A percentile compares a stretch with the other conserved stretches of the same genome.
These are phyloP conservation scores for Zaprionus camerounensis DNA, from an alignment of 1,140 invertebrate genomes.

Conservation along the genomic window DNA sequence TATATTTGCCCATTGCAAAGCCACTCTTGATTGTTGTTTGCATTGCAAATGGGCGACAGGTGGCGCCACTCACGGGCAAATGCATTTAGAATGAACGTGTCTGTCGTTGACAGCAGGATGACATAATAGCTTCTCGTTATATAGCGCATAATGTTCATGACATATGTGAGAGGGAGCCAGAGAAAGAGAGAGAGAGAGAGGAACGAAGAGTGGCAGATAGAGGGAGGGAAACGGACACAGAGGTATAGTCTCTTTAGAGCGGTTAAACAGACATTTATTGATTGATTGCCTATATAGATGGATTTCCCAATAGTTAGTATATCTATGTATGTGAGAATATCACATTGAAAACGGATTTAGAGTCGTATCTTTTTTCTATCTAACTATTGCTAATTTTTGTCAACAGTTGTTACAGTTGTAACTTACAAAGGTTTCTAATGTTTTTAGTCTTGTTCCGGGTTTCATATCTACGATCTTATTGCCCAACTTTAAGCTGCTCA, in stretches of 20 bases:
- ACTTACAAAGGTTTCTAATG: no score
- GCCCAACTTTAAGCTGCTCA: not conserved
- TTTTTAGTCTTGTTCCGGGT: no score
- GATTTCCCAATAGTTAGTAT: not conserved
- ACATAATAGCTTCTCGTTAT: not conserved
- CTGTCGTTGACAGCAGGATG: slow-evolving; percentile 17
- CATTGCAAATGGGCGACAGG: slow-evolving; percentile 43
- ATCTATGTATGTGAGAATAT: no score
- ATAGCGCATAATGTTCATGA: not conserved
- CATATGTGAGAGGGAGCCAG: not conserved
- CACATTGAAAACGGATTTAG: not conserved
- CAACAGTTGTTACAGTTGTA: no score
- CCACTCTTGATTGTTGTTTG: slow-evolving; percentile 55
- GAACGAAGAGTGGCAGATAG: not conserved
- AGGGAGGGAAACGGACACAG: not conserved
- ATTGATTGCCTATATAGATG: not conserved
- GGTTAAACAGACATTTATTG: not conserved
- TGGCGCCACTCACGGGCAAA: slow-evolving; percentile 47
- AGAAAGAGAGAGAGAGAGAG: not conserved
- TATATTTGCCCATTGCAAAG: slow-evolving; percentile 33
- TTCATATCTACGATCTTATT: no score
- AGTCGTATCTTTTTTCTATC: no score
- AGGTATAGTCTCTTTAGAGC: not conserved
- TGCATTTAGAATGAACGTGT: slow-evolving; percentile 23
- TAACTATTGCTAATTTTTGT: no score